Conservation (phyloP, 2,888 invertebrate genomes). For the Schrankia costaestrigalis region DNA sequence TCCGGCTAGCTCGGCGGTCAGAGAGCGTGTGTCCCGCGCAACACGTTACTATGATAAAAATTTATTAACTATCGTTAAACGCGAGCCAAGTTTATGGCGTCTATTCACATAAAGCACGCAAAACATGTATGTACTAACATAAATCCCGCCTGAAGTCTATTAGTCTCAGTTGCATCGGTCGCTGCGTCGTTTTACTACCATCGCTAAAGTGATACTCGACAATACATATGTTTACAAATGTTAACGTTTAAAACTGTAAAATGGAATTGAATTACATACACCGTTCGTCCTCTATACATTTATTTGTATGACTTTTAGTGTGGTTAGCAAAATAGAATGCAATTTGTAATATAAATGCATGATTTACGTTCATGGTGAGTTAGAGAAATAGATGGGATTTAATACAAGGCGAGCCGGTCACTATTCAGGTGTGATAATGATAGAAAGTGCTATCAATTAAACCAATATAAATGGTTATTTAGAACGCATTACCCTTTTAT, state of each 20-base stretch:
- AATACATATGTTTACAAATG: slow-evolving; percentile 45
- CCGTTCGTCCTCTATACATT: slow-evolving; percentile 36
- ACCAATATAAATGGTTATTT: too few relatives aligned
- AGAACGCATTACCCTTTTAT: too few relatives aligned
- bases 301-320: slow-evolving; percentile 35
- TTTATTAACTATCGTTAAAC: slow-evolving; percentile 73
- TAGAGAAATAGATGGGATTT: slow-evolving; percentile 15
- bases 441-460: too few relatives aligned
- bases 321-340: slow-evolving; percentile 27
- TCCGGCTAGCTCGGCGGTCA: slow-evolving; percentile 7
- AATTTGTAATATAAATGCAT: slow-evolving; percentile 27
- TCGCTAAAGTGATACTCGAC: slow-evolving; percentile 44
- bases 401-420: slow-evolving; percentile 3
- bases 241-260: slow-evolving; percentile 50
- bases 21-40: slow-evolving; percentile 5
- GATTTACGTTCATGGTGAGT: slow-evolving; percentile 19
- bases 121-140: slow-evolving; percentile 60
- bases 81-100: slow-evolving; percentile 61
- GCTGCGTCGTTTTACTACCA: slow-evolving; percentile 43
- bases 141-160: slow-evolving; percentile 67
- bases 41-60: slow-evolving; percentile 67
- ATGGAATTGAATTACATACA: slow-evolving; percentile 46
- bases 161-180: slow-evolving; percentile 79
- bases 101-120: slow-evolving; percentile 62
- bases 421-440: too few relatives aligned